Conservation (phyloP, 2,113 vertebrate species). For the Atlantisia rogersi region DNA sequence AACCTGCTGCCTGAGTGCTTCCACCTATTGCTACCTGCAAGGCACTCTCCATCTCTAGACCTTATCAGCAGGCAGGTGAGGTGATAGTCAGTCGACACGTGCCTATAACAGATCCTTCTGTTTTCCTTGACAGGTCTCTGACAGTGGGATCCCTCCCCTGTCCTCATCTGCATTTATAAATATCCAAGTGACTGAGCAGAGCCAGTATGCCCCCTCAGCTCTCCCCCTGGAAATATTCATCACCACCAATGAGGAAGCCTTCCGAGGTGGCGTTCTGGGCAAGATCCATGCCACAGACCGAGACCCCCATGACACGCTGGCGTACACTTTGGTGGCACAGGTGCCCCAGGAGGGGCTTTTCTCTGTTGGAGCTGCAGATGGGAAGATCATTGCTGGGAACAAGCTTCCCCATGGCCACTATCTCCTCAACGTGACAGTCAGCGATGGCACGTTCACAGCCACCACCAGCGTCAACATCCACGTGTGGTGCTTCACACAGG, state of each 20-base stretch:
- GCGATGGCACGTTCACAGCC: slow-evolving; percentile 85
- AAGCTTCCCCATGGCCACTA: slow-evolving; percentile 85
- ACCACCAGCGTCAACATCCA: slow-evolving; percentile 80
- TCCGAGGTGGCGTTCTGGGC: slow-evolving; percentile 86
- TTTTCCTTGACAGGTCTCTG: slow-evolving; percentile 81
- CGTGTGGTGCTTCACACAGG: slow-evolving; percentile 82
- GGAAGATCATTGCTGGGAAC: slow-evolving; percentile 86
- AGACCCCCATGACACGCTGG: slow-evolving; percentile 87
- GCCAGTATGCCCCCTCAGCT: slow-evolving; percentile 85
- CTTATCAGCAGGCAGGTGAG: not conserved
- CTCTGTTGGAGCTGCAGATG: slow-evolving; percentile 82
- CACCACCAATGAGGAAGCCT: slow-evolving; percentile 76
- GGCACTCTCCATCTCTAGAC: not conserved
- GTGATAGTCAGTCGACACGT: not conserved
- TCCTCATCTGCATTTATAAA: slow-evolving; percentile 89
- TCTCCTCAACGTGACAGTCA: slow-evolving; percentile 88
- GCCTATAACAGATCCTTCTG: not conserved
- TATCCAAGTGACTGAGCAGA: slow-evolving; percentile 88
- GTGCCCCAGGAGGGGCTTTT: slow-evolving; percentile 69
- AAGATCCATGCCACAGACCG: slow-evolving; percentile 92
- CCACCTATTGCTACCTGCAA: not conserved
- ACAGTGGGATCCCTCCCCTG: slow-evolving; percentile 89
- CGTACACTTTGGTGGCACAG: slow-evolving; percentile 80
- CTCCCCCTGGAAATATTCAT: slow-evolving; percentile 93
- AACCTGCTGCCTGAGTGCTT: not conserved